Conservation (phyloP, 2,888 invertebrate species). For the Isoperla grammatica region DNA sequence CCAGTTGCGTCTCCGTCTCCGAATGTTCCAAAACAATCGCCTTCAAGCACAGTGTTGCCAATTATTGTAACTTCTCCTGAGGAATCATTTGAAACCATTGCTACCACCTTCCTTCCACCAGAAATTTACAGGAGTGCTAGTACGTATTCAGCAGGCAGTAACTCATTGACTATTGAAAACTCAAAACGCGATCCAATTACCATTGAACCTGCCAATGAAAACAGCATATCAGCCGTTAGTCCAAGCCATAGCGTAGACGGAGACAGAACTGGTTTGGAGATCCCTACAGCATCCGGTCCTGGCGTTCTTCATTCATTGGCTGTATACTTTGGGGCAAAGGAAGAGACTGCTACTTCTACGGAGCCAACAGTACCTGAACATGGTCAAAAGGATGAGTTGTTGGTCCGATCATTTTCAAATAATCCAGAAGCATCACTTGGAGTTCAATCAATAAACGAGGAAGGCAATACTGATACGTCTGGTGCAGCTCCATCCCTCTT, state of each 20-base stretch:
- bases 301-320: constrained; percentile 73
- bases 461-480: constrained; percentile 33
- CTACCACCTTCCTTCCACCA: not conserved
- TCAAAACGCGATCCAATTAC: constrained; percentile 10
- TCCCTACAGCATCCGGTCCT: constrained; percentile 69
- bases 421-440: constrained; percentile 26
- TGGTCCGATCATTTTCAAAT: constrained; percentile 24
- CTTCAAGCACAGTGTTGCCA: no score
- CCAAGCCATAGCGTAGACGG: not conserved
- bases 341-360: constrained; percentile 41
- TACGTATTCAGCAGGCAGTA: not conserved
- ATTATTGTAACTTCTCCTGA: no score
- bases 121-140: not conserved
- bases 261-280: constrained; percentile 54
- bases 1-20: no score
- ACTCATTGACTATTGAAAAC: constrained; percentile 9
- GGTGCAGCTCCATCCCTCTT: constrained; percentile 53
- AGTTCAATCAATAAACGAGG: constrained; percentile 33
- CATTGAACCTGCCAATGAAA: not conserved
- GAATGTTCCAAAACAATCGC: no score
- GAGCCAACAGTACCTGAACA: constrained; percentile 7
- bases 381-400: constrained; percentile 38
- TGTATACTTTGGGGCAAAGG: constrained; percentile 69
- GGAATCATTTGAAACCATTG: not conserved
- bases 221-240: not conserved